Evolutionary conservation across 2,113 vertebrate genomes (phyloP).

Genomic region (Galeopterus variegatus): DNA sequence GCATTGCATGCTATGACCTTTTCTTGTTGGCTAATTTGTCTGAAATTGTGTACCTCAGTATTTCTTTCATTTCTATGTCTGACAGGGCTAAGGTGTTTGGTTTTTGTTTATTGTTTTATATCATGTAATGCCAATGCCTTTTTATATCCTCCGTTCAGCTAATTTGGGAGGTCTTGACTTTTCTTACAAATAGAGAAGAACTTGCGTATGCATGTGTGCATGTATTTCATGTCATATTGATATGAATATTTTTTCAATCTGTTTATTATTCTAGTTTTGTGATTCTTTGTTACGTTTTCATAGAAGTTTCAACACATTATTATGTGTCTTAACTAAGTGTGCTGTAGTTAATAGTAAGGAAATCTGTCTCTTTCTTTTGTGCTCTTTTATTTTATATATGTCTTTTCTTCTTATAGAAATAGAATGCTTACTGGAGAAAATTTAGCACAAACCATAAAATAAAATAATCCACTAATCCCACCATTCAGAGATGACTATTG

Average conservation of each 20-base stretch:
- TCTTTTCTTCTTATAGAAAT: not conserved
- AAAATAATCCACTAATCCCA: not conserved
- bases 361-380: constrained; percentile 6
- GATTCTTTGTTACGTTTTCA: not conserved
- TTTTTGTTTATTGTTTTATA: not conserved
- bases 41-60: not conserved
- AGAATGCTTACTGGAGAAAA: not conserved
- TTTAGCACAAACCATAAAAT: not conserved
- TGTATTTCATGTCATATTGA: not conserved
- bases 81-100: not conserved
- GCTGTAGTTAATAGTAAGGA: not conserved
- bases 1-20: not conserved
- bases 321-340: not conserved
- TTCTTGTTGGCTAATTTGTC: not conserved
- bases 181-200: not conserved
- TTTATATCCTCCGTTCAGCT: not conserved
- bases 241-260: not conserved
- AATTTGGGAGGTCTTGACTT: not conserved
- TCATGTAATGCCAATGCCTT: not conserved
- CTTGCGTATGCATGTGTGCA: not conserved
- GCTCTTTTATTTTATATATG: not conserved
- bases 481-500: not conserved
- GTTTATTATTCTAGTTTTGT: constrained; percentile 1
- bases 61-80: not conserved
- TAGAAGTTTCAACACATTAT: not conserved